Conservation (phyloP, 2,797 vertebrate species). For the Botia almorhae region DNA sequence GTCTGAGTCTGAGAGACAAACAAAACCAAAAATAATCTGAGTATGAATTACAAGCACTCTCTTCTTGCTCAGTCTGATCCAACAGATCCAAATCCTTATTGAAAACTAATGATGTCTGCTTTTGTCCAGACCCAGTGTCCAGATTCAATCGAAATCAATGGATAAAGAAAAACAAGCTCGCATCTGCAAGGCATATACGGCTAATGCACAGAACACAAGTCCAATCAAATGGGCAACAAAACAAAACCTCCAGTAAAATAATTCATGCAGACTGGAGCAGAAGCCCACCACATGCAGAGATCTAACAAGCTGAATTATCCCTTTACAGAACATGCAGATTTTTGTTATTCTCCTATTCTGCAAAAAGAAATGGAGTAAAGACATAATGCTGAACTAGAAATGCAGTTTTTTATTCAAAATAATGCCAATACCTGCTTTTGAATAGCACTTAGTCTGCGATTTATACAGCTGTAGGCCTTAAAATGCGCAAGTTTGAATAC, state of each 20-base stretch:
- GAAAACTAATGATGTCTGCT: constrained; percentile 20
- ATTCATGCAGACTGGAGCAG: constrained; percentile 13
- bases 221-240: background rate
- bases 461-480: constrained; percentile 2
- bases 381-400: background rate
- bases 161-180: constrained; percentile 41
- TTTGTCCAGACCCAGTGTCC: constrained; percentile 15
- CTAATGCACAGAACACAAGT: background rate
- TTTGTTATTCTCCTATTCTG: background rate
- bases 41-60: background rate
- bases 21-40: background rate
- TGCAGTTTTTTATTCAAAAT: background rate
- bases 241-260: constrained; percentile 32
- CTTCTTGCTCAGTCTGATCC: background rate
- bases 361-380: background rate
- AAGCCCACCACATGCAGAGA: constrained; percentile 48
- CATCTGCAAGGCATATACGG: constrained; percentile 14
- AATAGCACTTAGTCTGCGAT: background rate
- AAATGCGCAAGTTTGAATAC: background rate
- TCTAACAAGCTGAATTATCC: constrained; percentile 35
- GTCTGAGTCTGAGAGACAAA: background rate
- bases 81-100: constrained; percentile 26
- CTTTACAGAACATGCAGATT: constrained; percentile 20
- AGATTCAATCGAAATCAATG: constrained; percentile 3
- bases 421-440: background rate